Evolutionary conservation across 2,888 invertebrate genomes (phyloP).

Genomic region (Leptinotarsa juncta): DNA sequence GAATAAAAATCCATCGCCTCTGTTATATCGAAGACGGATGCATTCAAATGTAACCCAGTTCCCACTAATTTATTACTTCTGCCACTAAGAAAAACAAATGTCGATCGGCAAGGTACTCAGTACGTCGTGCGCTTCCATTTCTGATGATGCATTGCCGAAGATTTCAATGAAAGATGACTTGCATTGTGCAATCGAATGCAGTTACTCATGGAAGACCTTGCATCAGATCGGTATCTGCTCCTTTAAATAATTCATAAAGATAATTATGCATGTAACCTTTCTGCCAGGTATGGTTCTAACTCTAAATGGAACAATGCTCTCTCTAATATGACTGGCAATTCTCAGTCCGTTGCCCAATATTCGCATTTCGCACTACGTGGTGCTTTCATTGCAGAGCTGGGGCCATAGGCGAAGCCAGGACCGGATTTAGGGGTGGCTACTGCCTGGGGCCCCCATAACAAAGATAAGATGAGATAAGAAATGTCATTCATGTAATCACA

Average conservation of each 20-base stretch:
- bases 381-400: no score
- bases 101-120: background rate
- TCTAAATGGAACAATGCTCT: slow-evolving; percentile 12
- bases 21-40: no score
- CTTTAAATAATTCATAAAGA: slow-evolving; percentile 31
- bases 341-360: background rate
- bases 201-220: slow-evolving; percentile 31
- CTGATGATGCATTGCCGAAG: background rate
- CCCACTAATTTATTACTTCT: no score
- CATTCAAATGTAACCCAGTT: no score
- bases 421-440: no score
- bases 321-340: slow-evolving; percentile 2
- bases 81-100: background rate
- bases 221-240: slow-evolving; percentile 34
- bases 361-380: background rate
- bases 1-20: no score
- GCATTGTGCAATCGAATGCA: slow-evolving; percentile 3
- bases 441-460: no score
- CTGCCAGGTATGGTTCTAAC: slow-evolving; percentile 13
- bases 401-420: no score
- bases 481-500: no score
- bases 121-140: background rate
- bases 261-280: slow-evolving; percentile 29
- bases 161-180: slow-evolving; percentile 5
- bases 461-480: no score